Conservation (phyloP, 2,888 invertebrate species). For the Euplexia lucipara region DNA sequence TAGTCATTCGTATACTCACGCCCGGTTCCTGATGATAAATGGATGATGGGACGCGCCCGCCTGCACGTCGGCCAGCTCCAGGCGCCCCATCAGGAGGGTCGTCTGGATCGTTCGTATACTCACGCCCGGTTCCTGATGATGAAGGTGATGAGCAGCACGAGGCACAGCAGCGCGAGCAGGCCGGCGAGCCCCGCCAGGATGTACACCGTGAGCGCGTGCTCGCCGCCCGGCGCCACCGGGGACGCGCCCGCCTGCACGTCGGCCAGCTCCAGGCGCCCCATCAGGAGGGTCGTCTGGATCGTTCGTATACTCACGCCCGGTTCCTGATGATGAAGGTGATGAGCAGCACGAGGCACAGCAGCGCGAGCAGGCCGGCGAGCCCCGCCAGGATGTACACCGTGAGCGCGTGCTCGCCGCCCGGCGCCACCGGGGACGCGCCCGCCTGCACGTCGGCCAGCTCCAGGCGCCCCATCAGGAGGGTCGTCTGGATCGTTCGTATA, state of each 20-base stretch:
- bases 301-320: slow-evolving; percentile 88
- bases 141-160: slow-evolving; percentile 85
- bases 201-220: slow-evolving; percentile 84
- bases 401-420: slow-evolving; percentile 76
- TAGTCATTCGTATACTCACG: slow-evolving; percentile 79
- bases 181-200: slow-evolving; percentile 90
- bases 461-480: slow-evolving; percentile 77
- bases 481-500: slow-evolving; percentile 82
- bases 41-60: slow-evolving; percentile 80
- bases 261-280: slow-evolving; percentile 79
- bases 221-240: slow-evolving; percentile 66
- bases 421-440: slow-evolving; percentile 66
- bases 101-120: slow-evolving; percentile 84
- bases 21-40: slow-evolving; percentile 91
- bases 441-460: slow-evolving; percentile 87
- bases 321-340: slow-evolving; percentile 90
- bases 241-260: slow-evolving; percentile 85
- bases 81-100: slow-evolving; percentile 74
- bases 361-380: slow-evolving; percentile 87
- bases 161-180: slow-evolving; percentile 84
- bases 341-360: slow-evolving; percentile 82
- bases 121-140: slow-evolving; percentile 91
- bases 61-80: slow-evolving; percentile 87
- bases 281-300: slow-evolving; percentile 81
- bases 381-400: slow-evolving; percentile 90